These are phyloP conservation scores for Chlorodrepanis virens DNA, from an alignment of 2,113 vertebrate genomes.

Conservation along the genomic window DNA sequence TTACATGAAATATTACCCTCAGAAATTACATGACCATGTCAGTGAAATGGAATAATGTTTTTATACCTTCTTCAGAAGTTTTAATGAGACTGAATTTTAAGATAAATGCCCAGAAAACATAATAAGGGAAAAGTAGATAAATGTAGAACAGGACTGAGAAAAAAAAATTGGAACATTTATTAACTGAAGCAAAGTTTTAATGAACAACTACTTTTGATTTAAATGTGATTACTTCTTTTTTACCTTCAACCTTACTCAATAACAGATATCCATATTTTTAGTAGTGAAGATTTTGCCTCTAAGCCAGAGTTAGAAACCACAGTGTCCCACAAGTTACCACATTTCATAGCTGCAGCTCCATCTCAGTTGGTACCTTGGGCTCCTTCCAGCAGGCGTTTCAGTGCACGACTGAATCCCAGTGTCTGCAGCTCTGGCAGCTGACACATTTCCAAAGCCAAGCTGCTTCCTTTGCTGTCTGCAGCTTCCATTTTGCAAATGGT, in stretches of 20 bases:
- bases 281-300: background rate
- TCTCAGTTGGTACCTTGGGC: background rate
- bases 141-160: background rate
- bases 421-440: background rate
- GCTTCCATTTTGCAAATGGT: background rate
- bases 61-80: background rate
- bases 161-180: background rate
- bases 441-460: background rate
- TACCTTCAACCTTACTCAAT: background rate
- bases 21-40: background rate
- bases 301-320: background rate
- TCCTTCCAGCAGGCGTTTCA: background rate
- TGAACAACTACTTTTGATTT: background rate
- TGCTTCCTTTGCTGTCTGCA: background rate
- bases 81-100: background rate
- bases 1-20: background rate
- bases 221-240: background rate
- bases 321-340: background rate
- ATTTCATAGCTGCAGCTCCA: background rate
- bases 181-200: background rate
- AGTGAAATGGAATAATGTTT: background rate
- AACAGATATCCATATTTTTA: background rate
- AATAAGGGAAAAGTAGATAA: background rate
- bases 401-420: background rate
- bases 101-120: background rate